Percentiles rank a stretch among this genome's conserved stretches.
phyloP scores from a whole-genome alignment of 2,888 invertebrate genomes.

The Athripsodes cinereus region DNA sequence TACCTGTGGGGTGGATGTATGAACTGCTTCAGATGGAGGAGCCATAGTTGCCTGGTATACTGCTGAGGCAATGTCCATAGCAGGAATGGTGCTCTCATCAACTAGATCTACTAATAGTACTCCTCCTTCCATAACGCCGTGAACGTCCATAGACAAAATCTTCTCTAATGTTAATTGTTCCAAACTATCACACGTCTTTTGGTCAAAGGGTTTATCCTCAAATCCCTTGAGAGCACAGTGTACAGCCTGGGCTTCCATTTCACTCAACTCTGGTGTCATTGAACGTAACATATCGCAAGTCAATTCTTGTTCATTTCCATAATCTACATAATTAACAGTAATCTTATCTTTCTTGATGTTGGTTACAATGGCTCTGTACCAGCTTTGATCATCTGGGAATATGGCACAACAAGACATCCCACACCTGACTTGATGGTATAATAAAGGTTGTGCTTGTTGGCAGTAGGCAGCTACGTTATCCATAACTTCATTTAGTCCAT shows the following conservation, averaged over 20 bases:
- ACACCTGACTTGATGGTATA: conserved; percentile 43
- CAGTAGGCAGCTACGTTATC: conserved; percentile 57
- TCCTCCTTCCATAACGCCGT: conserved; percentile 34
- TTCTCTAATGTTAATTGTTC: conserved; percentile 66
- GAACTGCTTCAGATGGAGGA: background rate
- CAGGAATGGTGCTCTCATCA: conserved; percentile 49
- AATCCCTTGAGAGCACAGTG: conserved; percentile 68
- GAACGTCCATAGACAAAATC: conserved; percentile 44
- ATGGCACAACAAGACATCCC: conserved; percentile 72
- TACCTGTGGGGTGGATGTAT: background rate
- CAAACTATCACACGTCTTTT: conserved; percentile 53
- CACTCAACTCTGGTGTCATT: conserved; percentile 59
- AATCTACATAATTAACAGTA: conserved; percentile 85
- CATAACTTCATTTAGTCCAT: conserved; percentile 61
- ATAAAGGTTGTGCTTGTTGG: conserved; percentile 41
- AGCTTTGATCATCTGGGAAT: conserved; percentile 72
- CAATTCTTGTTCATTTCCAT: conserved; percentile 87
- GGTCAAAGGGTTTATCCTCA: conserved; percentile 49
- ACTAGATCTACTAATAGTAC: conserved; percentile 57
- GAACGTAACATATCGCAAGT: conserved; percentile 52
- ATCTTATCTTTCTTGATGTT: conserved; percentile 54
- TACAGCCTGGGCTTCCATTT: conserved; percentile 67
- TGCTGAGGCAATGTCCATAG: conserved; percentile 46
- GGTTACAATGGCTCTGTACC: conserved; percentile 84
- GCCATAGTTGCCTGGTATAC: conserved; percentile 17